Evolutionary conservation across 2,888 invertebrate species (phyloP), one percentile per base, ranked within the genome.

Genomic region (Meganola albula): DNA sequence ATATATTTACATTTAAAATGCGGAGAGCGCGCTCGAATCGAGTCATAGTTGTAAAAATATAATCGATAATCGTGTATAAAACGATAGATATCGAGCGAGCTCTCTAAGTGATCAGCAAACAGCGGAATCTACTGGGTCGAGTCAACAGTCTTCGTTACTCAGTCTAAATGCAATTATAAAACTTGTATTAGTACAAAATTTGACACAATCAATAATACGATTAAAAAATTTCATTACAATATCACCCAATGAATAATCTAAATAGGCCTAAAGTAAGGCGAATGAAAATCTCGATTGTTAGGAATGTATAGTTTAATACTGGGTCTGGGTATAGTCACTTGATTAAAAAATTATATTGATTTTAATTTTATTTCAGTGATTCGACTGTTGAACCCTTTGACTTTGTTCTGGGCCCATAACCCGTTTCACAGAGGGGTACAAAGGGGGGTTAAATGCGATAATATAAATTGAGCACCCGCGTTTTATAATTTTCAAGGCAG

Each of bases 301-400:
- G 83, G 84, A 84, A 85, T 84, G 83, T 84, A 68, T 73, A 63
- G 71, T 73, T 69, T 76, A 82, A 80, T 80, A 80, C 76, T 79
- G 77, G 69, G 63, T 54, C 58, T 55, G 59, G 51, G 59, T 54
- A n/a, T 48, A 37, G 37, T 36, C 40, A 37, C 41, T n/a, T n/a
- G n/a, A n/a, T n/a, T n/a, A n/a, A n/a, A n/a, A n/a, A n/a, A n/a
- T n/a, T n/a, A n/a, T n/a, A n/a, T n/a, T 52, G 34, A 44, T 51
- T 40, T 29, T 54, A 54, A 44, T 54, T 48, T 44, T 38, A 28
- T 40, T 39, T 41, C 31, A 55, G 58, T 61, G 58, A 63, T 59
- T 59, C 63, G 62, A 63, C 64, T 63, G 62, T 62, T 44, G n/a
- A n/a, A n/a, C n/a, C n/a, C n/a, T n/a, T n/a, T n/a, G n/a, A n/a